These are phyloP conservation scores for Tragelaphus eurycerus DNA, from an alignment of 2,797 vertebrate species.

Conservation along the genomic window DNA sequence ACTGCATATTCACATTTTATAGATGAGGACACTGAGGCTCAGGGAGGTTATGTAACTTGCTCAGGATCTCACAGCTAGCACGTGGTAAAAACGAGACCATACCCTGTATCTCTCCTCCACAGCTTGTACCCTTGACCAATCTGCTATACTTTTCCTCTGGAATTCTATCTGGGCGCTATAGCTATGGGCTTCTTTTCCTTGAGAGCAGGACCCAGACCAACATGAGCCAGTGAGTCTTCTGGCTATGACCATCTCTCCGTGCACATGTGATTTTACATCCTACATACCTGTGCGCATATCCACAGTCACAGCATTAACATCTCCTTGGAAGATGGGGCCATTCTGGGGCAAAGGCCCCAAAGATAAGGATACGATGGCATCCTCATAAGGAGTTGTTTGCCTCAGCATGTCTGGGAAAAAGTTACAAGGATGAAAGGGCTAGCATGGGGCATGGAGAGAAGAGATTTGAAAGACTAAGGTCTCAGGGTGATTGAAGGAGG, in stretches of 20 bases:
- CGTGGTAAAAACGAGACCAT: accelerated
- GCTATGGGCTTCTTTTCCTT: neutral
- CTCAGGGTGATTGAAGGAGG: neutral
- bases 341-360: neutral
- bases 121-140: neutral
- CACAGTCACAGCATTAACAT: neutral
- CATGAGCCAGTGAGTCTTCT: neutral
- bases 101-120: neutral
- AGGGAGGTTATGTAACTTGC: neutral
- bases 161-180: neutral
- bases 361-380: neutral
- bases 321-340: neutral
- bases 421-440: neutral
- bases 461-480: neutral
- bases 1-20: neutral
- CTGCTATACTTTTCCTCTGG: neutral
- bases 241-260: neutral
- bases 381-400: neutral
- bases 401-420: neutral
- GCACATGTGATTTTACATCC: too few species aligned
- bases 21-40: neutral
- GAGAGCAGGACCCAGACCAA: neutral
- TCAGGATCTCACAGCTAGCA: neutral
- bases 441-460: neutral
- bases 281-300: neutral